Percentiles rank a stretch among this genome's conserved stretches.
Evolutionary conservation across 2,888 invertebrate genomes (phyloP).

Genomic region (Metopia argyrocephala): DNA sequence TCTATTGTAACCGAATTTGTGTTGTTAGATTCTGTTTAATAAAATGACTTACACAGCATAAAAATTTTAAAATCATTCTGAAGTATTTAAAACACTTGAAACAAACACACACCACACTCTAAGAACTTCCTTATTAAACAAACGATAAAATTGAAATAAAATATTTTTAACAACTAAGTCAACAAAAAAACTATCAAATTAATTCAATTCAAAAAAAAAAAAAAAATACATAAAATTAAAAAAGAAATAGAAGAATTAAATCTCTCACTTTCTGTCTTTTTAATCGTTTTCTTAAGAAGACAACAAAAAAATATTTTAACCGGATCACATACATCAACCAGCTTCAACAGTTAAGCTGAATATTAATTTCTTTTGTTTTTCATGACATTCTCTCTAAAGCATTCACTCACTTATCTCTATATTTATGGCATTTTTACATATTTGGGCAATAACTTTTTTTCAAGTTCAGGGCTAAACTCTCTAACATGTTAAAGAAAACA

Average conservation of each 20-base stretch:
- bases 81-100: slow-evolving; percentile 14
- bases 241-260: neutral
- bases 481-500: neutral
- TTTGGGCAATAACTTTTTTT: neutral
- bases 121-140: neutral
- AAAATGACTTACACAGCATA: slow-evolving; percentile 34
- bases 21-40: too few relatives aligned
- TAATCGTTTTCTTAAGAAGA: slow-evolving; percentile 2
- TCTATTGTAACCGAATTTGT: too few relatives aligned
- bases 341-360: neutral
- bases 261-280: slow-evolving; percentile 6
- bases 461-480: slow-evolving; percentile 57
- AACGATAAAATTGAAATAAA: neutral
- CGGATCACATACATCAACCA: neutral
- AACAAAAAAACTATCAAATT: neutral
- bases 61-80: slow-evolving; percentile 29
- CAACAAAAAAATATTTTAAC: slow-evolving; percentile 5
- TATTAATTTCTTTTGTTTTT: slow-evolving; percentile 16
- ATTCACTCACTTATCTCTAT: too few relatives aligned
- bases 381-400: neutral
- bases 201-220: neutral
- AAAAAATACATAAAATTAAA: neutral
- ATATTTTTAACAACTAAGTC: neutral
- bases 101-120: neutral
- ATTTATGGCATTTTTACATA: too few relatives aligned